Conservation (phyloP, 2,113 vertebrate genomes). For the Pterocles orientalis region DNA sequence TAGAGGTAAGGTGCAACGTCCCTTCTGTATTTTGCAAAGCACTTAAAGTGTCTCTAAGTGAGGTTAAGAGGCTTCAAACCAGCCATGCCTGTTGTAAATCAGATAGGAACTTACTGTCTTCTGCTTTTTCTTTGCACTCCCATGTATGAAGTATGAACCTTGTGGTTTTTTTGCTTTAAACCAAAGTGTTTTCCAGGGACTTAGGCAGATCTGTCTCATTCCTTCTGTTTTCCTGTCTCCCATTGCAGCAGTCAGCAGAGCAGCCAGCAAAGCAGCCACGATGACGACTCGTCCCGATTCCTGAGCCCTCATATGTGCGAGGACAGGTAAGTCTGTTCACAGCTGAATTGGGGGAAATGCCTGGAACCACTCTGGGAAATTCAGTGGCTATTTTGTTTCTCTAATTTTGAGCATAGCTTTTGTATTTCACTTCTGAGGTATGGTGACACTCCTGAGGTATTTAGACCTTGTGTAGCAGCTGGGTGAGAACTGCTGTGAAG, state of each 20-base stretch:
- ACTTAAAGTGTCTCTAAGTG: too few relatives aligned
- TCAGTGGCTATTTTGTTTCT: neutral
- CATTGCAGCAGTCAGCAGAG: slow-evolving; percentile 85
- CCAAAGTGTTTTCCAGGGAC: neutral
- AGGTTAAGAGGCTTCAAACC: neutral
- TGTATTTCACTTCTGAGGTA: neutral
- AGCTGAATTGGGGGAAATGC: neutral
- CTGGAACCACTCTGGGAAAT: rapidly evolving
- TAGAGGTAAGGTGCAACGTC: too few relatives aligned
- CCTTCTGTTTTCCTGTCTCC: slow-evolving; percentile 7
- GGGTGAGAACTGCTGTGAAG: neutral
- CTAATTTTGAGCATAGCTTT: neutral
- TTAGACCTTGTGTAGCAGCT: neutral
- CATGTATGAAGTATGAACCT: rapidly evolving
- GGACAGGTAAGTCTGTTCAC: slow-evolving; percentile 75
- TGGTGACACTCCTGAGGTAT: neutral
- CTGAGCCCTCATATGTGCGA: slow-evolving; percentile 83
- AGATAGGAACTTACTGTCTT: rapidly evolving
- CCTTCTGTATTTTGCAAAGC: neutral
- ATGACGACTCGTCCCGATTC: slow-evolving; percentile 86
- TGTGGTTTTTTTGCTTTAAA: neutral
- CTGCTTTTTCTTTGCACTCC: too few relatives aligned
- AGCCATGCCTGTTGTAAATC: rapidly evolving
- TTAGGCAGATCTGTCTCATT: neutral
- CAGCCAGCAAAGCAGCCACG: slow-evolving; percentile 91